Percentiles rank a stretch among this genome's conserved stretches.
Conservation (phyloP, 2,888 invertebrate species). For the Agrotis puta region DNA sequence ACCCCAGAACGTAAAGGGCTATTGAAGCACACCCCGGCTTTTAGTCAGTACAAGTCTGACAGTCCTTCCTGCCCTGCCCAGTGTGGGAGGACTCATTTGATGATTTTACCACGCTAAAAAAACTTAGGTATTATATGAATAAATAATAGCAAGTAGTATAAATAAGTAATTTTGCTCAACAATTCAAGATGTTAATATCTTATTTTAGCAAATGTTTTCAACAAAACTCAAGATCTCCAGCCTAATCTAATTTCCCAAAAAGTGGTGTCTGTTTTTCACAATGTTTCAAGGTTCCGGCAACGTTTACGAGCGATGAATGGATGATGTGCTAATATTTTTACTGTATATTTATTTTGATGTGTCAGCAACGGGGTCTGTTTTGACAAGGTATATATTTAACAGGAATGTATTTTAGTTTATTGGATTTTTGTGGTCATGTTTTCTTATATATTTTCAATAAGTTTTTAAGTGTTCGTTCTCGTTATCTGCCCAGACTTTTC, state of each 20-base stretch:
- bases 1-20: no score
- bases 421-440: background rate
- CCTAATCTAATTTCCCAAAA: constrained; percentile 38
- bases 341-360: constrained; percentile 22
- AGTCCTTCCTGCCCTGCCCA: no score
- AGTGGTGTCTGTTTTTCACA: constrained; percentile 34
- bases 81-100: no score
- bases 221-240: background rate
- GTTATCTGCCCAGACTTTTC: fast-evolving
- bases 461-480: no score
- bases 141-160: no score
- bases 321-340: constrained; percentile 42
- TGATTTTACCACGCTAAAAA: no score
- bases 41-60: no score
- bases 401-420: background rate
- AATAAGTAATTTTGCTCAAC: no score
- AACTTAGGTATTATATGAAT: no score
- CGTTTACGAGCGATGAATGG: constrained; percentile 27
- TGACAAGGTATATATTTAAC: constrained; percentile 7
- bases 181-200: no score
- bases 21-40: no score
- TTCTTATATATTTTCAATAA: background rate
- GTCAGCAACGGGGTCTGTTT: constrained; percentile 13
- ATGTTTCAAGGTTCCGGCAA: constrained; percentile 19
- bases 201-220: constrained; percentile 7